Evolutionary conservation across 2,113 vertebrate genomes (phyloP), one percentile per base, ranked within the genome.

Genomic region (Pontoporia blainvillei): DNA sequence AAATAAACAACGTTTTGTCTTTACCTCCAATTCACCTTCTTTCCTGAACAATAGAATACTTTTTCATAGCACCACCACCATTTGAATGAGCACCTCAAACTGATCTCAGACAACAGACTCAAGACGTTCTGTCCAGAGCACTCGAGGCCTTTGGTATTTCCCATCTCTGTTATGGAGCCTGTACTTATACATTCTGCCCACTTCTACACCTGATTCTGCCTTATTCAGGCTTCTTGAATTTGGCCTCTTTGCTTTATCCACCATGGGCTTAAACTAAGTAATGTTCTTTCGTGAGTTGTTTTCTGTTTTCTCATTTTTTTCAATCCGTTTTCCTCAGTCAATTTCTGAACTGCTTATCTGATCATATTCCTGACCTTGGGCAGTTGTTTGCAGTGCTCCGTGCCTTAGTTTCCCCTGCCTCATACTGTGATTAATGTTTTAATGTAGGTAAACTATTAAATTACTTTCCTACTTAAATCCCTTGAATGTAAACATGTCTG

Each of bases 81-180:
- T 31, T 44, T 73, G 57, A 9, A 21, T 25, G 25, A 61, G 9
- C 5, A 2, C 31, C 29, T 62, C 12, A 44, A 18, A 72, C 7
- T 66, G 49, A 64, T 34, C 29, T 62, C 14, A 12, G 44, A 64
- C 21, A 34, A 15, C 25, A 36, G 34, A 41, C 31, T 81, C 10
- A 5, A 18, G 31, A 29, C 10, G 14, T 85, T 44, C 29, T 31
- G 6, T 36, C 31, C 61, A 13, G 10, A 64, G 59, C 4, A 1
- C 0, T 15, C 27, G 2, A 29, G 21, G 20, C 12, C 8, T 71
- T 52, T 18, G 34, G 8, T 21, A 23, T 7, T 23, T 20, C 8
- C 27, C 0, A 0, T 20, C 39, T 54, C 6, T 1, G 2, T 12
- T 4, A 3, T 5, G 5, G 12, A 20, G 5, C 15, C 46, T 39